Evolutionary conservation across 35 echinoderm and acorn worm genomes (phyloP), one percentile per base, ranked within the genome.

Genomic region (Heliocidaris tuberculata): DNA sequence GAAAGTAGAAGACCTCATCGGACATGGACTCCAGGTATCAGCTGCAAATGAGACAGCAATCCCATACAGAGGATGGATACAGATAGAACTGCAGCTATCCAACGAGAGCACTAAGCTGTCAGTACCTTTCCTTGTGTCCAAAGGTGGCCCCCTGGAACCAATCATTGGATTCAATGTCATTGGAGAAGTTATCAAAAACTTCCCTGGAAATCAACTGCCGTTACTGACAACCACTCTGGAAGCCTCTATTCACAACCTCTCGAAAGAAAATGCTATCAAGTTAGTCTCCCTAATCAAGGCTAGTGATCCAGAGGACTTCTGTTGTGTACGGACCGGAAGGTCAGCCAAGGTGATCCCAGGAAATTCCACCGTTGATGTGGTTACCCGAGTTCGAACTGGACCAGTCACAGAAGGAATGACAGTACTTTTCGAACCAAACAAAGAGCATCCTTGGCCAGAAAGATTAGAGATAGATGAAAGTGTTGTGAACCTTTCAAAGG

Each of bases 31-130:
- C 6, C 48, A 95, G 30, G 48, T 97, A 19, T 91, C 70, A 65
- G 93, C 95, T 32, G 97, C 97, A 50, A 96, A 96, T 96, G 97
- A 94, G 9, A 96, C 61, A 21, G 48, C 32, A 0, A 88, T 97
- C 59, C 97, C 95, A 11, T 97, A 91, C 49, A 42, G 15, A 61
- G 95, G 95, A 2, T n/a, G n/a, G n/a, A n/a, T n/a, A n/a, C n/a
- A n/a, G n/a, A n/a, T n/a, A n/a, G 50, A 90, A 9, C 50, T 95
- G 50, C 31, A 95, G 24, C 31, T 95, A 0, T 13, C 70, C 4
- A 13, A 47, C 32, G 31, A 52, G 8, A 60, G 86, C 3, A 29
- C 9, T 32, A 49, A 88, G 1, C 24, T 94, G 31, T 27, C 49
- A 70, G 95, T 94, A 27, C 47, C 95, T 17, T 49, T 89, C 5